Conservation (phyloP, 2,888 invertebrate species). For the Chesias legatella region DNA sequence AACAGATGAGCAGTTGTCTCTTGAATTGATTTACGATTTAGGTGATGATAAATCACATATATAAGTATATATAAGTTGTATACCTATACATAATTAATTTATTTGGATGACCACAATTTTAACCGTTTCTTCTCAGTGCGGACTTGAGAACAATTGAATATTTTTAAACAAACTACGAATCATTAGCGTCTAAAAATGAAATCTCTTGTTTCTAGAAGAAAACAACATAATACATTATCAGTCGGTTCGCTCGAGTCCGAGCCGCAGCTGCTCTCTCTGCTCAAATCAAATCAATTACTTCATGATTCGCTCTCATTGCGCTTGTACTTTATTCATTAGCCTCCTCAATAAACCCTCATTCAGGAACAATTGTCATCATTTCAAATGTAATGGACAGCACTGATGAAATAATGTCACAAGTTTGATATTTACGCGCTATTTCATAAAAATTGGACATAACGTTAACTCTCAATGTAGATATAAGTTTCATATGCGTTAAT, state of each 20-base stretch:
- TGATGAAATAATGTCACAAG: conserved; percentile 11
- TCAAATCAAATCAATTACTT: conserved; percentile 3
- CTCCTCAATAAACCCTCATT: conserved; percentile 23
- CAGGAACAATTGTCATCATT: conserved; percentile 19
- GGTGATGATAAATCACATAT: too few relatives aligned
- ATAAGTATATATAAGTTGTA: too few relatives aligned
- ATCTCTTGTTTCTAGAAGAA: too few relatives aligned
- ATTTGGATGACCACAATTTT: too few relatives aligned
- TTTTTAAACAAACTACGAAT: too few relatives aligned
- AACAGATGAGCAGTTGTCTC: conserved; percentile 9
- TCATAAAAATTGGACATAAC: background rate
- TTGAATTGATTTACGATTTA: conserved; percentile 8
- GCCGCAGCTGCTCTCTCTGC: background rate
- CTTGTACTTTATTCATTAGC: conserved; percentile 18
- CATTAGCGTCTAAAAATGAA: too few relatives aligned
- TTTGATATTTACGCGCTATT: background rate
- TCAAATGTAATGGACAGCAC: conserved; percentile 14
- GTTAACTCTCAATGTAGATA: background rate
- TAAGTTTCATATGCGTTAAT: too few relatives aligned
- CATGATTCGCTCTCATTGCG: conserved; percentile 12
- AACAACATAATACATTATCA: too few relatives aligned
- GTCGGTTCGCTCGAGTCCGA: too few relatives aligned
- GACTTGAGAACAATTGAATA: too few relatives aligned
- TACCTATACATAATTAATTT: too few relatives aligned
- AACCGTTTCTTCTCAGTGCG: too few relatives aligned